phyloP scores from a whole-genome alignment of 2,113 vertebrate species.

The Oreochromis aureus region DNA sequence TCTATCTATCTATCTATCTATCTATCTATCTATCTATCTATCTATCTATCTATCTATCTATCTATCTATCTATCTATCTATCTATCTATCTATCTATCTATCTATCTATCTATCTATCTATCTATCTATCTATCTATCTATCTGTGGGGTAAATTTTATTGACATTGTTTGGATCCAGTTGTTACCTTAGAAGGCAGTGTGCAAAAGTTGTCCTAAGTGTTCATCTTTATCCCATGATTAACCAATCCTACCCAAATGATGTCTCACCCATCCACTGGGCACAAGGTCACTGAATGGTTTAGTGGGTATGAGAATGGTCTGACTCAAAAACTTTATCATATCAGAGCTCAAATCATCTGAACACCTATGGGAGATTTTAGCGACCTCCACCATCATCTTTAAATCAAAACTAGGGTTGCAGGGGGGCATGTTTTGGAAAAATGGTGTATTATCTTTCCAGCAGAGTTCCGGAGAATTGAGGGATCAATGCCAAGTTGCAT shows the following conservation, averaged over 20 bases:
- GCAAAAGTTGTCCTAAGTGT: not conserved
- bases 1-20: not conserved
- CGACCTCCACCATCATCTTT: not conserved
- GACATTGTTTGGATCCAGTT: not conserved
- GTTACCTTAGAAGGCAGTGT: not conserved
- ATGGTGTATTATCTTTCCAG: not conserved
- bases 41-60: not conserved
- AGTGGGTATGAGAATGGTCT: not conserved
- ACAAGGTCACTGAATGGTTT: not conserved
- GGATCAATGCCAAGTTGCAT: not conserved
- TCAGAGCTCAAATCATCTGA: not conserved
- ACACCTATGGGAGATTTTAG: not conserved
- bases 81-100: not conserved
- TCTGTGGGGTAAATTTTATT: not conserved
- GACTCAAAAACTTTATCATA: not conserved
- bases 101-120: too few relatives aligned
- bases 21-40: not conserved
- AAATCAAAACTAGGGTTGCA: not conserved
- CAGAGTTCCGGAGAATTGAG: not conserved
- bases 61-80: not conserved
- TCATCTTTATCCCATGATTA: not conserved
- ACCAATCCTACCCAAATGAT: not conserved
- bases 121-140: not conserved
- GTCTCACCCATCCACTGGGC: not conserved
- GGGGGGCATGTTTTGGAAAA: not conserved